phyloP scores from a whole-genome alignment of 2,888 invertebrate genomes.

The Melitaea athalia region DNA sequence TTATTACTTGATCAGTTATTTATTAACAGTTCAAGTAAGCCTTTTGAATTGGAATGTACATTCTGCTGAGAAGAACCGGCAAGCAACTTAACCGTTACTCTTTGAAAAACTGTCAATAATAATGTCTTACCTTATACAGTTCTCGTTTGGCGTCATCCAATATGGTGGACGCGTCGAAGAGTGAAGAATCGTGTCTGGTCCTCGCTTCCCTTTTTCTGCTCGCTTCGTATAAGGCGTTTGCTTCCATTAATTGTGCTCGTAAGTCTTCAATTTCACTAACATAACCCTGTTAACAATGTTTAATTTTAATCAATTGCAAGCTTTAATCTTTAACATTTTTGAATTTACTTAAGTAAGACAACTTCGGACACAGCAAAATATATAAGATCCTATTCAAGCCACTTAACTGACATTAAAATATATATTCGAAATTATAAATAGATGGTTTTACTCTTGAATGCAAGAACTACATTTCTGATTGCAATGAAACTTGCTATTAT shows the following conservation, averaged over 20 bases:
- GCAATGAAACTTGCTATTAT: too few species aligned
- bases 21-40: too few species aligned
- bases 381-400: too few species aligned
- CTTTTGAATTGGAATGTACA: too few species aligned
- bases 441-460: too few species aligned
- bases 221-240: conserved; percentile 80
- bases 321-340: too few species aligned
- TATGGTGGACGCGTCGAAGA: conserved; percentile 64
- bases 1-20: too few species aligned
- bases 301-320: background rate
- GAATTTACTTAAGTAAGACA: background rate
- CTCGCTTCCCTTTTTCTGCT: conserved; percentile 66
- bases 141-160: conserved; percentile 91
- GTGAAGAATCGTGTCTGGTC: conserved; percentile 63
- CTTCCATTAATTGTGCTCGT: conserved; percentile 93
- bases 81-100: background rate
- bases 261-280: conserved; percentile 95
- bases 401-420: too few species aligned
- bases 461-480: too few species aligned
- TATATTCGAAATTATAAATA: too few species aligned
- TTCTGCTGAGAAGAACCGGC: background rate
- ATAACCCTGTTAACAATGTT: conserved; percentile 83
- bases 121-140: conserved; percentile 81
- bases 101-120: too few species aligned
- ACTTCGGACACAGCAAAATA: background rate